Evolutionary conservation across 2,888 invertebrate genomes (phyloP), one percentile per base, ranked within the genome.

Genomic region (Agriopis aurantiaria): DNA sequence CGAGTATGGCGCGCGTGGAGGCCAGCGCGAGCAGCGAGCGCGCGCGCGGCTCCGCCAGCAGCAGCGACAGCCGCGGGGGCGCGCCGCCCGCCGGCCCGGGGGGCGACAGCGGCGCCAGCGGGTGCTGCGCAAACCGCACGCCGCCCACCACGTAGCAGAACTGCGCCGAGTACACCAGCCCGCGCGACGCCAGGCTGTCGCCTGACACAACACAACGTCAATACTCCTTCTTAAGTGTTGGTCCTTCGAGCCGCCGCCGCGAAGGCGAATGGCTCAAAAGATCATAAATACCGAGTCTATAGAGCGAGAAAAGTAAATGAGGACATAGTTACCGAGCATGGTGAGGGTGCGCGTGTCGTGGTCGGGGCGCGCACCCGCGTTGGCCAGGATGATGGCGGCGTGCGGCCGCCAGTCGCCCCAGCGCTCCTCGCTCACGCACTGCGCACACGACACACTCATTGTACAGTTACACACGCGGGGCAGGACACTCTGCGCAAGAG

Each of bases 331-430:
- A 95, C 95, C 96, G 46, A 98, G 92, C 33, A 96, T 97, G 3
- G 97, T 96, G 71, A 97, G 96, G 8, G 97, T 96, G 83, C 96
- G 96, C 10, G 96, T 95, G 92, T 98, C 97, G 68, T 97, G 94
- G 78, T 98, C 98, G 0, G 97, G 96, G 73, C 96, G 95, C 75
- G 95, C 95, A 11, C 97, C 96, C 12, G 97, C 96, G 91, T 98
- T 98, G 72, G 99, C 97, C 65, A 99, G 95, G 80, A 99, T 96
- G 96, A 99, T 98, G 71, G 99, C 99, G 67, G 99, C 95, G 95
- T 99, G 99, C 33, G 99, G 98, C 73, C 98, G 96, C 99, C 99
- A 99, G 92, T 99, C 99, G 66, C 96, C 97, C 97, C 97, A 97
- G 78, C 96, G 96, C 80, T 96, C 96, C 85, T 97, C 97, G 46